Evolutionary conservation across 1,140 invertebrate species (phyloP), one percentile per base, ranked within the genome.

Genomic region (Physella acuta): DNA sequence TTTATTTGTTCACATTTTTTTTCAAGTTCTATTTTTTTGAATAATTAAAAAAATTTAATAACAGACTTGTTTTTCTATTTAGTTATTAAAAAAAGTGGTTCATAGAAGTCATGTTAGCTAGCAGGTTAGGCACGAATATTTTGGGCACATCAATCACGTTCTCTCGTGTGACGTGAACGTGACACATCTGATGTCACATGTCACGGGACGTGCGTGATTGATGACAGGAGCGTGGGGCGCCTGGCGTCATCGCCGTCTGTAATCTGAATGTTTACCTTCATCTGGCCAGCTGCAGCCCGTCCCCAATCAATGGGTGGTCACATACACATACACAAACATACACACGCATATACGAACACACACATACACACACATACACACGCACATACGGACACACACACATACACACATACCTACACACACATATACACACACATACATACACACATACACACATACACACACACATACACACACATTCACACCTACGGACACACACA

Each of bases 351-450:
- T n/a, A n/a, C n/a, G n/a, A n/a, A n/a, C n/a, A n/a, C n/a, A n/a
- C n/a, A n/a, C n/a, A n/a, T n/a, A n/a, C n/a, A n/a, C n/a, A 68
- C 58, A 59, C 56, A 51, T 26, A 59, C 36, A 51, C 28, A 59
- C 56, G 53, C 28, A 59, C 55, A 51, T 26, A 39, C 67, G 34
- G 3, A 26, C 67, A 59, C n/a, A 17, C 51, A 33, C 34, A 52
- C 51, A n/a, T n/a, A n/a, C n/a, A n/a, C n/a, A n/a, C n/a, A n/a
- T n/a, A n/a, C n/a, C n/a, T n/a, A n/a, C n/a, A n/a, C n/a, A n/a
- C n/a, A n/a, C n/a, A n/a, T n/a, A n/a, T n/a, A n/a, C n/a, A n/a
- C n/a, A n/a, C n/a, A 33, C 34, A 52, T 33, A 33, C 34, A 52
- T 33, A 33, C 34, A 52, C 51, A 30, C 34, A 28, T 31, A 55